phyloP scores from a whole-genome alignment of 2,113 vertebrate genomes.

The Scytalopus superciliaris region DNA sequence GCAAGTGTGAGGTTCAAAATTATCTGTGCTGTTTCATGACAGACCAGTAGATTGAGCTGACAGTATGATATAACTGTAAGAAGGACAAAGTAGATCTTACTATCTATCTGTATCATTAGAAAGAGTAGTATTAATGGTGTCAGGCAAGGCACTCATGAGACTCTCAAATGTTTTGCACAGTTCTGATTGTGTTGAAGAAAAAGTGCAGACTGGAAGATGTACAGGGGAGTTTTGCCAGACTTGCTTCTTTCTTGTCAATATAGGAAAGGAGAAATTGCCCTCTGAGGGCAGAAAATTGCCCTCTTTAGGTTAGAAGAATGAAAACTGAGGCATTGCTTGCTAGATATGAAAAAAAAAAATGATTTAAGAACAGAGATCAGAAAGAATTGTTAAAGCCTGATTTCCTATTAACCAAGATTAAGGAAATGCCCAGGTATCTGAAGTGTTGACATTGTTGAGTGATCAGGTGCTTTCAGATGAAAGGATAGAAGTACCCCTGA shows the following conservation, averaged over 20 bases:
- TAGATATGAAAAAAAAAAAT: not conserved
- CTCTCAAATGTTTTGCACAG: not conserved
- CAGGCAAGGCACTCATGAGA: not conserved
- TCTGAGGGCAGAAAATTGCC: not conserved
- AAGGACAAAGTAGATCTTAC: not conserved
- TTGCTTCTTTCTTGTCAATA: not conserved
- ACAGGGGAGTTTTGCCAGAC: not conserved
- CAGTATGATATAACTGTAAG: not conserved
- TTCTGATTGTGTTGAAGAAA: not conserved
- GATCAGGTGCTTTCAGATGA: not conserved
- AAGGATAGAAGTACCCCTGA: not conserved
- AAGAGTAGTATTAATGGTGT: not conserved
- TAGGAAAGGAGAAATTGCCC: not conserved
- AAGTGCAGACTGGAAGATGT: not conserved
- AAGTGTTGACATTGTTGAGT: not conserved
- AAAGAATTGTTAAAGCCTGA: not conserved
- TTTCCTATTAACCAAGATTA: not conserved
- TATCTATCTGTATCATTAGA: not conserved
- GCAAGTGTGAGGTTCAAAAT: not conserved
- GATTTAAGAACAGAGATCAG: not conserved
- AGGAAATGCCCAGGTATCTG: not conserved
- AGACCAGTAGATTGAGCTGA: not conserved
- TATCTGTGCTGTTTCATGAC: not conserved
- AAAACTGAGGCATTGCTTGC: not conserved
- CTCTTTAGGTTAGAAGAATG: not conserved